Evolutionary conservation across 1,140 invertebrate genomes (phyloP), one percentile per base, ranked within the genome.

Genomic region (Eumaeus atala): DNA sequence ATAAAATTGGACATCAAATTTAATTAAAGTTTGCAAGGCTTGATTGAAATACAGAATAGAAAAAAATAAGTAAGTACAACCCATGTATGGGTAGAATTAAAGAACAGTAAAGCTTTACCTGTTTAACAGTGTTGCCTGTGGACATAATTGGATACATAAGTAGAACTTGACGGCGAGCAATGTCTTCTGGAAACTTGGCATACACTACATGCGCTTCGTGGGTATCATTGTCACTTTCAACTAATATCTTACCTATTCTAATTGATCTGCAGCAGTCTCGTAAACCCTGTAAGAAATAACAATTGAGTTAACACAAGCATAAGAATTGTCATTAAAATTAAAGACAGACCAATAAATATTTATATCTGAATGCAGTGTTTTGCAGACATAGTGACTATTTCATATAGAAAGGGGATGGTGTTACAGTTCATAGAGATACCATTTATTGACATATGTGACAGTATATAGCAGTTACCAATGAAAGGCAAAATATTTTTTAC

Each of bases 101-200:
- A 44, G 9, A 9, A 40, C 2, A 28, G 21, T 3, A 28, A 28
- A 28, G 21, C 21, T 28, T 28, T 42, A 89, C 89, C 80, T 91
- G 89, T 61, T 90, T 82, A 14, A 98, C 96, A 52, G 97, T 98
- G 83, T 98, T 98, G 7, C 97, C 97, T 28, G 97, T 97, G 64
- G 96, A 97, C 95, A 98, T 97, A 53, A 98, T 98, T 14, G 97
- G 97, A 87, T 99, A 99, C 95, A 99, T 97, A 0, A 99, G 90
- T n/a, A 99, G 88, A 7, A 96, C 96, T 89, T 97, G 96, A 64
- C 97, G 89, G 44, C 92, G 90, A 0, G 92, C 88, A 63, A 99
- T 97, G 80, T 99, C 98, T 69, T 97, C 95, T 0, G 97, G 98
- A 81, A 99, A 97, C 84, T 98, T 95, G 5, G 98, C 97, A 88